Evolutionary conservation across 2,888 invertebrate genomes (phyloP).

Genomic region (Melipona beecheii): DNA sequence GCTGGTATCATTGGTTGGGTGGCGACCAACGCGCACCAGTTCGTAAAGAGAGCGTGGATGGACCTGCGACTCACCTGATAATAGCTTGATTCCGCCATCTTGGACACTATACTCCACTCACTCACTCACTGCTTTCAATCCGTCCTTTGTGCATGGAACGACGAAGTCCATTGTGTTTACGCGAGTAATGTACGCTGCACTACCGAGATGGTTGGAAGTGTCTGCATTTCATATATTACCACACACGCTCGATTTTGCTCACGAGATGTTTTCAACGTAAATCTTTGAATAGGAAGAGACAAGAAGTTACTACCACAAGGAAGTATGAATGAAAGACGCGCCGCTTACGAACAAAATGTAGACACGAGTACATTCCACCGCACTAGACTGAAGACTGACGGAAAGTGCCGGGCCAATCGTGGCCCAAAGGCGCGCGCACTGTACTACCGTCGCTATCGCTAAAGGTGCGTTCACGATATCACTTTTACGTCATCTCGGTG

Average conservation of each 20-base stretch:
- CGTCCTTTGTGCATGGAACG: slow-evolving; percentile 78
- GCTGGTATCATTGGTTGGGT: slow-evolving; percentile 47
- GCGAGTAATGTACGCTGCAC: slow-evolving; percentile 57
- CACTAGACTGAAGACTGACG: slow-evolving; percentile 76
- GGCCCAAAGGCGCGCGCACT: slow-evolving; percentile 53
- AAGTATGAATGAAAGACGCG: slow-evolving; percentile 72
- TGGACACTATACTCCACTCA: slow-evolving; percentile 81
- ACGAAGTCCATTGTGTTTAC: slow-evolving; percentile 76
- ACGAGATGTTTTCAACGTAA: slow-evolving; percentile 26
- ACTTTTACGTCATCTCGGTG: neutral
- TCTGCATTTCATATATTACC: slow-evolving; percentile 52
- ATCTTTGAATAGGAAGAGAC: slow-evolving; percentile 41
- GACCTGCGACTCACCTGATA: slow-evolving; percentile 86
- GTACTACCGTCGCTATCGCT: slow-evolving; percentile 17
- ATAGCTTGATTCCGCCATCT: slow-evolving; percentile 88
- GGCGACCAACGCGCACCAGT: slow-evolving; percentile 61
- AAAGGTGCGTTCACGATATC: slow-evolving; percentile 45
- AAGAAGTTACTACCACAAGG: slow-evolving; percentile 55
- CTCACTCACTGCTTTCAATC: slow-evolving; percentile 80
- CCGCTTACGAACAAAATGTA: slow-evolving; percentile 67
- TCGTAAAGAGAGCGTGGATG: slow-evolving; percentile 65
- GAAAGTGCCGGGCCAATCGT: slow-evolving; percentile 68
- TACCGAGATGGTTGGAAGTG: slow-evolving; percentile 30
- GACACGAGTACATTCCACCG: slow-evolving; percentile 76
- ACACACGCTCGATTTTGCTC: slow-evolving; percentile 13